phyloP scores from a whole-genome alignment of 2,113 vertebrate species.

The Bubo bubo region DNA sequence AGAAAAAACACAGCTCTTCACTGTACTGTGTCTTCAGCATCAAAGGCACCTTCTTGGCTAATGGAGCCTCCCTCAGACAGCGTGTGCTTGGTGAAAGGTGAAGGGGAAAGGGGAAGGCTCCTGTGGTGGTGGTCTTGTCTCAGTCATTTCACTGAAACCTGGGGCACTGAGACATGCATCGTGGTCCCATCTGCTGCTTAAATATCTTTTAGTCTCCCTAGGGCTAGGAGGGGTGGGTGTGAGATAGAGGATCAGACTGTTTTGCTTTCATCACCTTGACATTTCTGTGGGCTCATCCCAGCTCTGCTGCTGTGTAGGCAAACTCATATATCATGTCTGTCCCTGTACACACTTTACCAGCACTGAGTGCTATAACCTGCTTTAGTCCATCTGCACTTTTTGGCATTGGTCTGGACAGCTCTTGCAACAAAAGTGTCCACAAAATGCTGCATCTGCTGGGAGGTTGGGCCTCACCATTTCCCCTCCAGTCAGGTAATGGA shows the following conservation, averaged over 20 bases:
- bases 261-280: not conserved
- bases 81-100: not conserved
- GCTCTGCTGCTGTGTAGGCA: not conserved
- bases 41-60: not conserved
- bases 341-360: not conserved
- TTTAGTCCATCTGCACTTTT: not conserved
- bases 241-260: not conserved
- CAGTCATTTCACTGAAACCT: not conserved
- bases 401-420: not conserved
- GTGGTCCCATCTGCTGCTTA: not conserved
- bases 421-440: accelerated
- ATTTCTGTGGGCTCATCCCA: not conserved
- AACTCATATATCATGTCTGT: not conserved
- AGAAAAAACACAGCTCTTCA: not conserved
- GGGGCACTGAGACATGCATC: accelerated
- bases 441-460: not conserved
- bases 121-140: too few species aligned
- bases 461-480: not conserved
- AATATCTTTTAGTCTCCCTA: not conserved
- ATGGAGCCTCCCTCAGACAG: not conserved
- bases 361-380: not conserved
- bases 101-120: not conserved
- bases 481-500: not conserved
- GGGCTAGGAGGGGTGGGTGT: not conserved
- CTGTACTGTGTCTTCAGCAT: accelerated